Base-by-base conservation (phyloP, 2,797 vertebrate species). In the Anomalospiza imberbis region DNA sequence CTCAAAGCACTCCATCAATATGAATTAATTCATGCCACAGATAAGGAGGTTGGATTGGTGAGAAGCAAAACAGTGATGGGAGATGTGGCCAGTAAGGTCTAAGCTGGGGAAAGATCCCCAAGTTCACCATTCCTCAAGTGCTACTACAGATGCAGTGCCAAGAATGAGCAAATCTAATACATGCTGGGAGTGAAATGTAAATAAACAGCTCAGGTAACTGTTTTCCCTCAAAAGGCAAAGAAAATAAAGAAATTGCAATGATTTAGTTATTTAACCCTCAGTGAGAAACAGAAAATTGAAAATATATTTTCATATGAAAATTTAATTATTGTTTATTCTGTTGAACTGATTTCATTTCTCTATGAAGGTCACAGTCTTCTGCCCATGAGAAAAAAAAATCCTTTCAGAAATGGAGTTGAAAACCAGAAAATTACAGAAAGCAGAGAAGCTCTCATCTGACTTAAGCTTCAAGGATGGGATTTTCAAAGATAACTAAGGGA, bases 401-500 rank as follows among this genome's bases (percentile, higher is more conserved):
- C 77, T 95, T 91, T 85, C 71, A 92, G 91, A 95, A 95, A 92
- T 58, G 34, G 71, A 93, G 86, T 74, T 87, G 84, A 95, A 95
- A 95, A 92, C 78, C 88, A 95, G 86, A 74, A 96, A 95, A 96
- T 95, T 95, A 93, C 84, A 93, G 91, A 89, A 95, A 91, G 84
- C 65, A 91, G 88, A 95, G 93, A 95, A 91, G 81, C 91, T 93
- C 94, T 96, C 94, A 92, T 95, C 88, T 92, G 92, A 92, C 88
- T 93, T 95, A 94, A 97, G 78, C 93, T 94, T 91, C 92, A 93
- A 95, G 91, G 88, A 95, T 92, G 91, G 89, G 91, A 95, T 96
- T 97, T 95, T 95, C 80, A 91, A 94, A 94, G 93, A 97, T 95
- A 95, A 95, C 92, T 91, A 93, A 97, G 84, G 95, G 95, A 95